Percentiles rank a stretch among this genome's conserved stretches.
phyloP scores from a whole-genome alignment of 2,888 invertebrate genomes.

The Drosophila paracracens region DNA sequence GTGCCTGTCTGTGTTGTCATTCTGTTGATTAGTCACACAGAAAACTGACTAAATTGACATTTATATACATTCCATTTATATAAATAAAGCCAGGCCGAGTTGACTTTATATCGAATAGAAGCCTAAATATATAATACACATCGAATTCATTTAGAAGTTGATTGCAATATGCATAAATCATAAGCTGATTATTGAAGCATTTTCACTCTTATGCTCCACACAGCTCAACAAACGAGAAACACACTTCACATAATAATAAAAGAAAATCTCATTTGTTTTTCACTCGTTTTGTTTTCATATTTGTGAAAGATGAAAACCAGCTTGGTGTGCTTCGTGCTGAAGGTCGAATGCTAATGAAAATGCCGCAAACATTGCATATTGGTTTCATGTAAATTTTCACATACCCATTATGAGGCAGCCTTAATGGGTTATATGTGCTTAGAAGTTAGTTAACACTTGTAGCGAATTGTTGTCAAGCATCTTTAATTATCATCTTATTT shows the following conservation, averaged over 20 bases:
- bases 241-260: constrained; percentile 27
- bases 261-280: constrained; percentile 48
- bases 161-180: constrained; percentile 45
- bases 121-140: background rate
- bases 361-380: constrained; percentile 55
- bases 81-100: too few relatives aligned
- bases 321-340: constrained; percentile 32
- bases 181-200: constrained; percentile 33
- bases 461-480: background rate
- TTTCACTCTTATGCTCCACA: background rate
- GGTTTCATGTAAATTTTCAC: constrained; percentile 43
- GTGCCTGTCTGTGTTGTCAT: background rate
- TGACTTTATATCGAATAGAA: background rate
- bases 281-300: constrained; percentile 30
- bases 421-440: background rate
- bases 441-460: too few relatives aligned
- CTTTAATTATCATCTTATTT: background rate
- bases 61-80: too few relatives aligned
- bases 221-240: background rate
- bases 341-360: constrained; percentile 62
- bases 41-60: background rate
- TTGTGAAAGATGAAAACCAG: constrained; percentile 30
- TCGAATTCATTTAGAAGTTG: constrained; percentile 1
- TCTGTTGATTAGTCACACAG: constrained; percentile 16
- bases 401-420: constrained; percentile 26